Conservation (phyloP, 2,113 vertebrate species). For the Rhinolophus sinicus region DNA sequence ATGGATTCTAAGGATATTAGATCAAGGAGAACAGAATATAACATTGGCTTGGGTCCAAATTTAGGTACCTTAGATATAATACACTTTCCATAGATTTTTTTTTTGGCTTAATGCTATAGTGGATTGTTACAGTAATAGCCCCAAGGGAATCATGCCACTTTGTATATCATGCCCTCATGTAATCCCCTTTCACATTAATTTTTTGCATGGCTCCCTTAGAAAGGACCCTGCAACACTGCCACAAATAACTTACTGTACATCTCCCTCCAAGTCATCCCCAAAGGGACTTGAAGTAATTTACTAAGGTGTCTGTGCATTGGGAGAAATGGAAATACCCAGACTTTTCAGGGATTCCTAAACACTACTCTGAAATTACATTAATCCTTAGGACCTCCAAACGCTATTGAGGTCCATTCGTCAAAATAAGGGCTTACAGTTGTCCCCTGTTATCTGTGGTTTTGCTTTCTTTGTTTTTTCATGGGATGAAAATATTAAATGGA, state of each 20-base stretch:
- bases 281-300: neutral
- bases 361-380: neutral
- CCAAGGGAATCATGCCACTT: neutral
- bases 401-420: neutral
- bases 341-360: conserved; percentile 9
- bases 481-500: neutral
- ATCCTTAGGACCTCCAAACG: neutral
- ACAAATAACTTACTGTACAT: neutral
- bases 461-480: neutral
- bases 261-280: neutral
- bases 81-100: neutral
- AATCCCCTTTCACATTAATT: neutral
- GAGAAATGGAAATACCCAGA: conserved; percentile 1
- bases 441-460: neutral
- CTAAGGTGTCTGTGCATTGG: neutral
- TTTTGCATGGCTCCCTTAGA: neutral
- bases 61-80: neutral
- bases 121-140: neutral
- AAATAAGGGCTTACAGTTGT: neutral
- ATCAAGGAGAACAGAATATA: neutral
- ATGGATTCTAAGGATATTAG: neutral
- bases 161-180: neutral
- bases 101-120: neutral
- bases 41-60: neutral
- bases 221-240: neutral